Evolutionary conservation across 2,797 vertebrate species (phyloP).

Genomic region (Natrix natrix): DNA sequence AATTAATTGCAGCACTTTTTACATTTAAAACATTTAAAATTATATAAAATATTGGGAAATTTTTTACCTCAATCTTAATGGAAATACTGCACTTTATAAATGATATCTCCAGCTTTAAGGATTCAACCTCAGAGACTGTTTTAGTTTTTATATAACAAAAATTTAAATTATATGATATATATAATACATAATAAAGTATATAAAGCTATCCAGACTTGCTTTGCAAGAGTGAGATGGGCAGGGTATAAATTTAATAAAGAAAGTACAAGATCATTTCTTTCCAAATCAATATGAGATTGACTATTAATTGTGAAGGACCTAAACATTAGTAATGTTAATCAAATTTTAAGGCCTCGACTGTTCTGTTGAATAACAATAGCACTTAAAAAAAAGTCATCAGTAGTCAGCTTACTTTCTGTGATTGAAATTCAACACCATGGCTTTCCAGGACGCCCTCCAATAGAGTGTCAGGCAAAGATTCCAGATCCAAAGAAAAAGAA

Average conservation of each 20-base stretch:
- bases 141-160: not conserved
- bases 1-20: not conserved
- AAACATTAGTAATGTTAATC: not conserved
- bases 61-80: not conserved
- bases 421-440: not conserved
- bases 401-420: conserved; percentile 48
- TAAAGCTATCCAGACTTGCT: not conserved
- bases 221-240: not conserved
- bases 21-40: not conserved
- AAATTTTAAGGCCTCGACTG: not conserved
- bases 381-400: not conserved
- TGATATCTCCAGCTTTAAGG: not conserved
- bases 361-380: not conserved
- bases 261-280: not conserved
- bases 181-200: not conserved
- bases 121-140: not conserved
- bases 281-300: not conserved
- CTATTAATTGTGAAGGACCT: not conserved
- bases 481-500: conserved; percentile 11
- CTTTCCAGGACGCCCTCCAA: conserved; percentile 34
- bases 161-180: not conserved
- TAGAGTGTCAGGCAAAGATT: conserved; percentile 57
- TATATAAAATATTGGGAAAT: not conserved
- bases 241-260: not conserved
- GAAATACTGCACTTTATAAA: not conserved